phyloP scores from a whole-genome alignment of 2,888 invertebrate species.

The Cheiracanthium punctorium region DNA sequence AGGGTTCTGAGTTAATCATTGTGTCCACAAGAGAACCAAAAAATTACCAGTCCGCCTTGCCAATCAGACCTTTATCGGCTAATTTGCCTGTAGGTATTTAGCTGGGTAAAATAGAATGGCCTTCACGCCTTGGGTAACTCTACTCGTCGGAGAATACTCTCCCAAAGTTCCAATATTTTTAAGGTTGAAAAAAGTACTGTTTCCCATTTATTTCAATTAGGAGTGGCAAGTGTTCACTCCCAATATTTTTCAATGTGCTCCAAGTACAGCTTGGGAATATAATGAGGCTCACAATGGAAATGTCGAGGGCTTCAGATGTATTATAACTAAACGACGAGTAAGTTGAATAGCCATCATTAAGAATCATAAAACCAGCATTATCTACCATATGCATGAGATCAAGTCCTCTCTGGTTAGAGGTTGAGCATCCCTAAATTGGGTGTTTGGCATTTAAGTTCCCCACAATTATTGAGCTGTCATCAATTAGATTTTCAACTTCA shows the following conservation, averaged over 20 bases:
- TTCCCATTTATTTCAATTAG: background rate
- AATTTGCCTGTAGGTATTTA: too few species aligned
- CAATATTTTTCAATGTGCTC: background rate
- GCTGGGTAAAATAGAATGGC: too few species aligned
- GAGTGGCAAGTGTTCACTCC: background rate
- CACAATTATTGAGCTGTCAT: background rate
- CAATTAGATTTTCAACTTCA: background rate
- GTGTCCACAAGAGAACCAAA: too few species aligned
- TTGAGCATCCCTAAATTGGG: background rate
- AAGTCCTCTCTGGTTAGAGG: background rate
- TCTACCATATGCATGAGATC: too few species aligned
- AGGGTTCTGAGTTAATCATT: background rate
- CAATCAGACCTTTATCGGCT: too few species aligned
- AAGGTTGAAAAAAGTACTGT: background rate
- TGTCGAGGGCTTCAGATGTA: too few species aligned
- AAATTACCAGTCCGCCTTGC: background rate
- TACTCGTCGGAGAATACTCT: too few species aligned
- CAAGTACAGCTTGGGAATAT: background rate
- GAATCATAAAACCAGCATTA: too few species aligned
- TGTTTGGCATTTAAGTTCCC: constrained; percentile 15
- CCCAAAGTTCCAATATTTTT: background rate
- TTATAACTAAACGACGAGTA: too few species aligned
- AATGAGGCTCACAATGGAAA: too few species aligned
- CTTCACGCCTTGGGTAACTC: too few species aligned
- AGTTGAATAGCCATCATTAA: too few species aligned